These are phyloP conservation scores for Nomada ruficornis DNA, from an alignment of 2,888 invertebrate species.

Conservation along the genomic window DNA sequence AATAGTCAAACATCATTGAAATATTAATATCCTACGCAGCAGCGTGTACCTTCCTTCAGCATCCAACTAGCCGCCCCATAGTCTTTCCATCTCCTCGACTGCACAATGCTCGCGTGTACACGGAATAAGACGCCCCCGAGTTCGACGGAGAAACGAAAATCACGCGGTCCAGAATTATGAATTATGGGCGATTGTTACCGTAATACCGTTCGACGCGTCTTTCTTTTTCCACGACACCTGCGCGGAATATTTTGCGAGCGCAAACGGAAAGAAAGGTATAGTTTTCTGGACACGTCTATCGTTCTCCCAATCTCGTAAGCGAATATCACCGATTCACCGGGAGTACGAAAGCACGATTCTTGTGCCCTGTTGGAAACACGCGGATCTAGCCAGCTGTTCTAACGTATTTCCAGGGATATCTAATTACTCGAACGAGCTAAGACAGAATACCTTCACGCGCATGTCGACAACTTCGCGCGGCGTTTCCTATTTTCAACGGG, in stretches of 20 bases:
- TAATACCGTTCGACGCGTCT: background rate
- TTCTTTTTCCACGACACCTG: slow-evolving; percentile 19
- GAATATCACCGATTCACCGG: slow-evolving; percentile 70
- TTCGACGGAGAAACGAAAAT: slow-evolving; percentile 7
- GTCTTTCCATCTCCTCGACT: slow-evolving; percentile 12
- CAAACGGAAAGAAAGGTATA: slow-evolving; percentile 34
- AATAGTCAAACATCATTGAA: slow-evolving; percentile 45
- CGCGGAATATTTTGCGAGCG: slow-evolving; percentile 21
- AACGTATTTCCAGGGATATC: slow-evolving; percentile 82
- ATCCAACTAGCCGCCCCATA: slow-evolving; percentile 5
- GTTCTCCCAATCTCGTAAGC: slow-evolving; percentile 72
- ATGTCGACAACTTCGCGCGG: slow-evolving; percentile 28
- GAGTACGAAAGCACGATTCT: slow-evolving; percentile 54
- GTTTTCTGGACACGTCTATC: slow-evolving; percentile 65
- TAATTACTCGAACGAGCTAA: slow-evolving; percentile 78
- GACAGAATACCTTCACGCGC: slow-evolving; percentile 73
- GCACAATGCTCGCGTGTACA: slow-evolving; percentile 2
- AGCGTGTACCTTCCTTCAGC: slow-evolving; percentile 9
- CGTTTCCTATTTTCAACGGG: slow-evolving; percentile 56
- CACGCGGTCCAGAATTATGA: slow-evolving; percentile 36
- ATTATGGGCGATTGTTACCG: slow-evolving; percentile 42
- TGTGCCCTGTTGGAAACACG: slow-evolving; percentile 54
- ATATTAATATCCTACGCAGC: slow-evolving; percentile 32
- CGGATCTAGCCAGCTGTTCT: slow-evolving; percentile 67
- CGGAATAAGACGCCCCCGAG: slow-evolving; percentile 11